Conservation (phyloP, 2,888 invertebrate genomes). For the Camptogramma bilineatum region DNA sequence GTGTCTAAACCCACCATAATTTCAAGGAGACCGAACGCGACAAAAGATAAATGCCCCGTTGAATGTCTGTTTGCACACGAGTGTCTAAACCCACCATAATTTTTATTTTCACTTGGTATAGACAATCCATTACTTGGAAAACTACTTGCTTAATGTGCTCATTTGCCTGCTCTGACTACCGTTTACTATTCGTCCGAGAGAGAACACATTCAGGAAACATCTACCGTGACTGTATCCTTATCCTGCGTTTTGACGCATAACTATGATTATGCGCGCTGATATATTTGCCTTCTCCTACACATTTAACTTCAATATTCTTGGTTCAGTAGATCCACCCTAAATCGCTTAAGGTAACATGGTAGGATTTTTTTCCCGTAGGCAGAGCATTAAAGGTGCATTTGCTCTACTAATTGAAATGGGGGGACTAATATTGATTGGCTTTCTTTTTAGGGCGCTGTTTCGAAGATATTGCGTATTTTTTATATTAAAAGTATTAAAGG, state of each 20-base stretch:
- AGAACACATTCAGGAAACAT: no score
- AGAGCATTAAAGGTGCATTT: conserved; percentile 77
- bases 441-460: conserved; percentile 29
- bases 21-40: no score
- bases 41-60: no score
- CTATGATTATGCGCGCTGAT: background rate
- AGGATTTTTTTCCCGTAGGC: conserved; percentile 67
- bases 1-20: no score
- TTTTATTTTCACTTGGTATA: no score
- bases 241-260: conserved; percentile 9
- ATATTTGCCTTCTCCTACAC: background rate
- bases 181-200: no score
- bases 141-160: no score
- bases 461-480: background rate
- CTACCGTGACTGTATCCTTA: background rate
- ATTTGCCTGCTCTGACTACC: no score
- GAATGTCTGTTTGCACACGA: no score
- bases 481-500: background rate
- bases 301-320: background rate
- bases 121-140: no score
- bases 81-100: no score
- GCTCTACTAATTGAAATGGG: conserved; percentile 77
- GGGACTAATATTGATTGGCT: conserved; percentile 68
- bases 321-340: conserved; percentile 62
- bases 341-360: conserved; percentile 74